Conservation (phyloP, 2,113 vertebrate genomes). For the Hepsetus odoe region DNA sequence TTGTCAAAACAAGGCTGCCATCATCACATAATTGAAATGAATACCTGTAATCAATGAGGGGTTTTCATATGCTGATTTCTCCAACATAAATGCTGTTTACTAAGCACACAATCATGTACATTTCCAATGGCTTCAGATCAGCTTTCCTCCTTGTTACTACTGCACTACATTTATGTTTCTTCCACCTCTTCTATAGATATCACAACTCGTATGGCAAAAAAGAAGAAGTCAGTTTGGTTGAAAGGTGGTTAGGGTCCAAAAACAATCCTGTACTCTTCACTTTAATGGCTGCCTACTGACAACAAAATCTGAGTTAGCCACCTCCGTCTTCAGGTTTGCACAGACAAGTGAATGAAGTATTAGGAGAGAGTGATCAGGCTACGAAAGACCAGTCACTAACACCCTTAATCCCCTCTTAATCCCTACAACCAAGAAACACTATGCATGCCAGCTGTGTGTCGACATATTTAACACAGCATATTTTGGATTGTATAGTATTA, state of each 20-base stretch:
- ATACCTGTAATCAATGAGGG: constrained; percentile 64
- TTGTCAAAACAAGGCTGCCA: constrained; percentile 71
- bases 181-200: no score
- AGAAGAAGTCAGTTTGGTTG: no score
- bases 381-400: constrained; percentile 29
- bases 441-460: constrained; percentile 43
- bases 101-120: constrained; percentile 52
- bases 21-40: constrained; percentile 72
- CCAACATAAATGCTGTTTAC: constrained; percentile 62
- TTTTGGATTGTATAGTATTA: no score
- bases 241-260: constrained; percentile 1
- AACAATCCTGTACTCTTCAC: constrained; percentile 3
- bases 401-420: constrained; percentile 60
- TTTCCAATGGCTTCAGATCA: constrained; percentile 44
- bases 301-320: constrained; percentile 34
- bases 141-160: constrained; percentile 10
- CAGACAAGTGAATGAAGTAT: constrained; percentile 43
- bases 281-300: constrained; percentile 3
- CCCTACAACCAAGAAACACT: constrained; percentile 56
- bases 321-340: constrained; percentile 36
- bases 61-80: constrained; percentile 74
- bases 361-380: constrained; percentile 1
- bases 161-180: neutral
- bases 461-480: neutral
- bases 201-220: no score